These are phyloP conservation scores for Trachelus troglodyta DNA, from an alignment of 2,888 invertebrate genomes.

Conservation along the genomic window DNA sequence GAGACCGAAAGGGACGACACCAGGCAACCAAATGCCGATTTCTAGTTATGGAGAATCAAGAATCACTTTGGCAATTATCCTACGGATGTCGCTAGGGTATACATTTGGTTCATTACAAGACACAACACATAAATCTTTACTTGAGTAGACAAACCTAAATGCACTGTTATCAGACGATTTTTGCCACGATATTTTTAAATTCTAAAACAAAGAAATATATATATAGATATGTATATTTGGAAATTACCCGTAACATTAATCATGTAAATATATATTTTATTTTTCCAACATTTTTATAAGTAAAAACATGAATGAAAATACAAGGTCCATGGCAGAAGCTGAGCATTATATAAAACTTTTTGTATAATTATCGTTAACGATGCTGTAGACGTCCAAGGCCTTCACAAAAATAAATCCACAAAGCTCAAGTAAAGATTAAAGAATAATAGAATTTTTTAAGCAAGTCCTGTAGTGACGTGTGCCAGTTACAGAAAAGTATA, in stretches of 20 bases:
- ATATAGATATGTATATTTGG: not conserved
- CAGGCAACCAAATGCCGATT: no score
- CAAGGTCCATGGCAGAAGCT: not conserved
- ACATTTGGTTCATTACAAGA: not conserved
- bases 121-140: not conserved
- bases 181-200: not conserved
- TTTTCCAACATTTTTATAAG: no score
- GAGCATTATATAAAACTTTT: not conserved
- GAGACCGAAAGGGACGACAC: no score
- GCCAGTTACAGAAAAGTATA: not conserved
- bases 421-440: not conserved
- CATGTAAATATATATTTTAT: no score
- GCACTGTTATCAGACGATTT: not conserved
- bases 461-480: not conserved
- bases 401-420: not conserved
- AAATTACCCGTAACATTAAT: not conserved
- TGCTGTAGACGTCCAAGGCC: not conserved
- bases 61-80: no score
- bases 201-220: not conserved
- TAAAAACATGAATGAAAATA: no score
- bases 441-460: not conserved
- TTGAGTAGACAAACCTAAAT: not conserved
- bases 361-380: not conserved
- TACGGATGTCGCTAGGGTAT: no score
- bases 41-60: no score